Base-by-base conservation (phyloP, 2,888 invertebrate genomes). In the Frankliniella fusca region DNA sequence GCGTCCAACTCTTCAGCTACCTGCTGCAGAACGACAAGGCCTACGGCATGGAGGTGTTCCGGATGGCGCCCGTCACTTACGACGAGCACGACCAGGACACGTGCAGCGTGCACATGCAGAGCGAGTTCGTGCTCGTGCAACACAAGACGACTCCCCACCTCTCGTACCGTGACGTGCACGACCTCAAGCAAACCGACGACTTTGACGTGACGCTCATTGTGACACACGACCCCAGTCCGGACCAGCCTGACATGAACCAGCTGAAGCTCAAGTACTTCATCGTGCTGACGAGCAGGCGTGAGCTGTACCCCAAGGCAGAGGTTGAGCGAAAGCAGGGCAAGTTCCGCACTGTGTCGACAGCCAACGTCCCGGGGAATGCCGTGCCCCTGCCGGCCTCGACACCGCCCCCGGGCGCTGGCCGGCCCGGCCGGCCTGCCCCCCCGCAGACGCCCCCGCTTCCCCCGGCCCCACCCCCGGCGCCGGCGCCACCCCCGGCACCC, bases 131-230 rank as follows among this genome's bases (percentile, higher is more conserved):
- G 20, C 87, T 94, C 84, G 91, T 93, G 15, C 91, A 91, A 86
- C 88, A 91, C 82, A 90, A 90, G 81, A 91, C 90, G 84, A 90
- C 90, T 38, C 90, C 90, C 18, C 89, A 90, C 84, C 89, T 91
- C 27, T 90, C 90, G 80, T 91, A 91, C 84, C 90, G 90, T 84
- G 92, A 92, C 85, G 88, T 89, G 0, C 91, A 92, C 84, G 91
- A 92, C 84, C 89, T 90, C 23, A 90, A 90, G 83, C 91, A 91
- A 83, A 90, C 90, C 0, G 92, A 93, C 84, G 92, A 93, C 85
- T 93, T 93, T 87, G 92, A 93, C 85, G 90, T 93, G 27, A 92
- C 92, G 0, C 87, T 93, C 70, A 90, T 94, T 23, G 91, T 93
- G 54, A 90, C 92, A n/a, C 91, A 92, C 84, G 83, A 88, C 87